A percentile compares a stretch with the other conserved stretches of the same genome.
Evolutionary conservation across 2,113 vertebrate genomes (phyloP).

Genomic region (Vulpes vulpes): DNA sequence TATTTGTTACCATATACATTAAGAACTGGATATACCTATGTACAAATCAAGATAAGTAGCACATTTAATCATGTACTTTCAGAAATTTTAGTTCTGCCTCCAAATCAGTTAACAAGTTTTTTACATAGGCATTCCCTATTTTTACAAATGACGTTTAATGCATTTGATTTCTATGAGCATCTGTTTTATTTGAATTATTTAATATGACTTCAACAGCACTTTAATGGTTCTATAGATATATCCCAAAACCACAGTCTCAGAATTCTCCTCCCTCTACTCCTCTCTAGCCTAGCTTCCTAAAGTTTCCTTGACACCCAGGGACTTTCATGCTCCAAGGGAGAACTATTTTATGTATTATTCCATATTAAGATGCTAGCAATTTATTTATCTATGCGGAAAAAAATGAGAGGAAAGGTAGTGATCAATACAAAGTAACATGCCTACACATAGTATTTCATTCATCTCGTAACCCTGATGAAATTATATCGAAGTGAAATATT

Average conservation of each 20-base stretch:
- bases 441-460: neutral
- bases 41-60: constrained; percentile 7
- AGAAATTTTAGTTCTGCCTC: neutral
- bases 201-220: neutral
- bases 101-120: neutral
- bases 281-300: neutral
- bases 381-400: constrained; percentile 35
- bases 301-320: neutral
- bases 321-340: neutral
- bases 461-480: neutral
- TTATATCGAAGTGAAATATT: constrained; percentile 1
- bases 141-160: neutral
- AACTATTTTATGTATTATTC: neutral
- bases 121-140: neutral
- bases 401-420: constrained; percentile 26
- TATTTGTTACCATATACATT: neutral
- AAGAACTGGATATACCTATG: constrained; percentile 1
- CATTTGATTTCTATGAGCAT: neutral
- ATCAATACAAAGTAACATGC: neutral
- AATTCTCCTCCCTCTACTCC: neutral
- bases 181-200: constrained; percentile 1
- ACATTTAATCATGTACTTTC: neutral
- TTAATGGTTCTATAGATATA: neutral
- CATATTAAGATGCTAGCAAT: neutral
- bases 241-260: neutral